Evolutionary conservation across 53 echinoderm and acorn worm genomes (phyloP), one percentile per base, ranked within the genome.

Genomic region (Echinometra lucunter): DNA sequence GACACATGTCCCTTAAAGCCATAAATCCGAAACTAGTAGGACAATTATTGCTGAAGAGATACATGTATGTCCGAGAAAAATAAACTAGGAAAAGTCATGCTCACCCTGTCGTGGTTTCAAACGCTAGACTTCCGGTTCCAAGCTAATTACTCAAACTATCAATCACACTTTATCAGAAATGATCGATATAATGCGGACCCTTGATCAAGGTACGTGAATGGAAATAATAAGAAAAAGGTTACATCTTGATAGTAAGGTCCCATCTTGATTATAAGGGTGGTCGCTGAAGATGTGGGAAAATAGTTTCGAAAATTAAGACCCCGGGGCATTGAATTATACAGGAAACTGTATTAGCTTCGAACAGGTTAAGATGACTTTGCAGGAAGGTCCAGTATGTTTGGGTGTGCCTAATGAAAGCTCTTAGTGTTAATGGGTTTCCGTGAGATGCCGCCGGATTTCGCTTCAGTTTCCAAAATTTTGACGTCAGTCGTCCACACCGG

Each of bases 261-360:
- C 8, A 72, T 12, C 23, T 63, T 63, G 35, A 72, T 72, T 3
- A 15, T 34, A 34, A n/a, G n/a, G n/a, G 34, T 35, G 78, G 78
- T 40, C 78, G 1, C 42, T 6, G 5, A 40, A 7, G 13, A 78
- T 42, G 4, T 78, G 16, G 78, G 40, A 10, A 30, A 78, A 78
- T 35, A 42, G 7, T 78, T 78, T 42, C 42, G 38, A 38, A 78
- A 40, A 85, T 49, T 45, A 49, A 85, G 53, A 85, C 85, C 85
- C 10, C 85, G 2, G n/a, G 49, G 85, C 85, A 85, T 47, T 85
- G 85, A 45, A 85, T 85, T 85, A 85, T 15, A 47, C 11, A 85
- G 47, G 18, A 85, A 85, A 85, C 49, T 47, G 53, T 15, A 53
- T 85, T n/a, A 85, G 49, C 85, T 16, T 49, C 28, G 3, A 3